These are phyloP conservation scores for Acleris laterana DNA, from an alignment of 2,888 invertebrate genomes.

Conservation along the genomic window DNA sequence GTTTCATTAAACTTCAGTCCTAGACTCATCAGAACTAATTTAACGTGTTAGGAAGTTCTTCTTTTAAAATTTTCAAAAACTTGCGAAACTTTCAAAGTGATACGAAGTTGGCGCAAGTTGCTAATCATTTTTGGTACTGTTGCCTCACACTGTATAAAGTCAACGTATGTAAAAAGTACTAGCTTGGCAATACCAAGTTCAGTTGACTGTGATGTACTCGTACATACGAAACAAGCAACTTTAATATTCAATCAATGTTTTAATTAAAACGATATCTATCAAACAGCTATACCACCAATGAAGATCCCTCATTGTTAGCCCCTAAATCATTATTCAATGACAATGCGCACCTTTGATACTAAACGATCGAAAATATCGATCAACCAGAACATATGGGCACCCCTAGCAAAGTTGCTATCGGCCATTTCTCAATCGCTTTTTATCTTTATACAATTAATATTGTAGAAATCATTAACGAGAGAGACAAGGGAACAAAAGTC, in stretches of 20 bases:
- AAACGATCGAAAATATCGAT: slow-evolving; percentile 37
- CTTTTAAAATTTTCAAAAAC: too few species aligned
- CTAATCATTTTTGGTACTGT: too few species aligned
- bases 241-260: slow-evolving; percentile 6
- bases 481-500: slow-evolving; percentile 82
- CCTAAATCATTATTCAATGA: slow-evolving; percentile 38
- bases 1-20: too few species aligned
- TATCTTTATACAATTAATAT: slow-evolving; percentile 79
- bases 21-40: too few species aligned
- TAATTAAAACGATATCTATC: slow-evolving; percentile 27
- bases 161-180: too few species aligned
- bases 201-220: not conserved
- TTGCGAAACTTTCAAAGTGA: too few species aligned
- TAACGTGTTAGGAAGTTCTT: too few species aligned
- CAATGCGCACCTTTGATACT: slow-evolving; percentile 35
- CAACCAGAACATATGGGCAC: slow-evolving; percentile 49
- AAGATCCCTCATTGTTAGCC: slow-evolving; percentile 28
- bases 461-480: slow-evolving; percentile 82
- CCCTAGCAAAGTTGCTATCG: slow-evolving; percentile 57
- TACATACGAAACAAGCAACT: not conserved
- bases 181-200: not conserved
- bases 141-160: too few species aligned
- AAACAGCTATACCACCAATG: slow-evolving; percentile 24
- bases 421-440: slow-evolving; percentile 79
- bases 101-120: too few species aligned